Evolutionary conservation across 2,113 vertebrate species (phyloP).

Genomic region (Lasiurus borealis): DNA sequence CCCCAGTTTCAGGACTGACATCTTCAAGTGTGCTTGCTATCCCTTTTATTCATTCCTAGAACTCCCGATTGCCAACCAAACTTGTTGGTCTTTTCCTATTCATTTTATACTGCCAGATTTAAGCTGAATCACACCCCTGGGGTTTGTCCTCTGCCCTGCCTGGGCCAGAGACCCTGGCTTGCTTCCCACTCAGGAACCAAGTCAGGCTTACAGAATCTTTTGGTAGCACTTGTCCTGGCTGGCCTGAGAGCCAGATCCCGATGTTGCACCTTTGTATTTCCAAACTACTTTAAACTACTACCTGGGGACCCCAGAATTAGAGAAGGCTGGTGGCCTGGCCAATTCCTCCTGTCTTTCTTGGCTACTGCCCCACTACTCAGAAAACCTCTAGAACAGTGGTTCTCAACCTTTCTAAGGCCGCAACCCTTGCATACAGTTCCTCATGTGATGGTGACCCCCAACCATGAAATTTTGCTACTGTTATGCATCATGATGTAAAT

Average conservation of each 20-base stretch:
- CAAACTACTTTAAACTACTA: not conserved
- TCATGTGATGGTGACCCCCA: too few species aligned
- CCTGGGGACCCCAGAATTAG: not conserved
- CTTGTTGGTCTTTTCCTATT: not conserved
- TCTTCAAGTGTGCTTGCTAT: not conserved
- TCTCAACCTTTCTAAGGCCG: too few species aligned
- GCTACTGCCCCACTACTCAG: not conserved
- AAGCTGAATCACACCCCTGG: not conserved
- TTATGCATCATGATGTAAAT: too few species aligned
- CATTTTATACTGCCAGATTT: not conserved
- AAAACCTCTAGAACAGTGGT: not conserved
- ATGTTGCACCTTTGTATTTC: not conserved
- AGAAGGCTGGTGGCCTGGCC: not conserved
- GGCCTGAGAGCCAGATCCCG: not conserved
- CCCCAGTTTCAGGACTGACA: not conserved
- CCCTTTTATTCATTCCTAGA: not conserved
- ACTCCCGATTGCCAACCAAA: not conserved
- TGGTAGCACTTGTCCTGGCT: not conserved
- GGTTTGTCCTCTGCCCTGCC: not conserved
- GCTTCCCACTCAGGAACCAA: not conserved
- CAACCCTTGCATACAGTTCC: too few species aligned
- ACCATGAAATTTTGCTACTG: too few species aligned
- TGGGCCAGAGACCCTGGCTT: not conserved
- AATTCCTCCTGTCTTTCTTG: not conserved
- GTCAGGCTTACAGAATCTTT: not conserved